Conservation (phyloP, 1,140 invertebrate species). For the Leptoteleia sp. region DNA sequence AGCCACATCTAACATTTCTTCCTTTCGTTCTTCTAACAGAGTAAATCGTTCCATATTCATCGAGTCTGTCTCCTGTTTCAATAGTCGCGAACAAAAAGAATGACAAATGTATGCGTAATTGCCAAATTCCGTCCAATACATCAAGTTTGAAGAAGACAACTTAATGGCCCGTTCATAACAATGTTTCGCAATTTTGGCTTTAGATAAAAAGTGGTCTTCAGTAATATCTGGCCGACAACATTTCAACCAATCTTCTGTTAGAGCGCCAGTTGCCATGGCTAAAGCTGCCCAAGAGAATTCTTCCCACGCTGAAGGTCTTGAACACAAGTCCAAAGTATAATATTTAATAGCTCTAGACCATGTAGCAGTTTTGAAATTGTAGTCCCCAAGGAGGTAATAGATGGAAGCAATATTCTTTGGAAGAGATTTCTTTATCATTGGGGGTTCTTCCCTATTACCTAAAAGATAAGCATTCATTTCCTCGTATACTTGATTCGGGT, state of each 20-base stretch:
- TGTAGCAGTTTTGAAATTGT: slow-evolving; percentile 92
- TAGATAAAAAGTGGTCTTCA: slow-evolving; percentile 87
- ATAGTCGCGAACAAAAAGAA: slow-evolving; percentile 91
- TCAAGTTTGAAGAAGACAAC: slow-evolving; percentile 86
- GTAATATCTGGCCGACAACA: slow-evolving; percentile 85
- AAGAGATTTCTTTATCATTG: slow-evolving; percentile 77
- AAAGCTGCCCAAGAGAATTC: slow-evolving; percentile 96
- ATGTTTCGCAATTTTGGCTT: slow-evolving; percentile 86
- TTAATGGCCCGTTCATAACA: slow-evolving; percentile 90
- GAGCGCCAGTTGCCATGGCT: slow-evolving; percentile 89
- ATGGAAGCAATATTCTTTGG: slow-evolving; percentile 86
- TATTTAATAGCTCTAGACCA: slow-evolving; percentile 89
- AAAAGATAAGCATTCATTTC: slow-evolving; percentile 86
- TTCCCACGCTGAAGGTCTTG: slow-evolving; percentile 85
- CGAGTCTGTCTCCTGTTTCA: slow-evolving; percentile 89
- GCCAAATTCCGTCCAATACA: slow-evolving; percentile 94
- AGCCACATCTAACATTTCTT: slow-evolving; percentile 89
- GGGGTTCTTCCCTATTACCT: slow-evolving; percentile 82
- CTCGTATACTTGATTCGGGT: slow-evolving; percentile 83
- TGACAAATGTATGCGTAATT: slow-evolving; percentile 92
- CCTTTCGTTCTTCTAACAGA: slow-evolving; percentile 87
- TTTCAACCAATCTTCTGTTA: slow-evolving; percentile 91
- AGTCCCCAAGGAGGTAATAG: slow-evolving; percentile 95
- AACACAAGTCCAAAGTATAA: slow-evolving; percentile 91
- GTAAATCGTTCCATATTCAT: slow-evolving; percentile 90